phyloP scores from a whole-genome alignment of 2,113 vertebrate species.

The Sus scrofa region DNA sequence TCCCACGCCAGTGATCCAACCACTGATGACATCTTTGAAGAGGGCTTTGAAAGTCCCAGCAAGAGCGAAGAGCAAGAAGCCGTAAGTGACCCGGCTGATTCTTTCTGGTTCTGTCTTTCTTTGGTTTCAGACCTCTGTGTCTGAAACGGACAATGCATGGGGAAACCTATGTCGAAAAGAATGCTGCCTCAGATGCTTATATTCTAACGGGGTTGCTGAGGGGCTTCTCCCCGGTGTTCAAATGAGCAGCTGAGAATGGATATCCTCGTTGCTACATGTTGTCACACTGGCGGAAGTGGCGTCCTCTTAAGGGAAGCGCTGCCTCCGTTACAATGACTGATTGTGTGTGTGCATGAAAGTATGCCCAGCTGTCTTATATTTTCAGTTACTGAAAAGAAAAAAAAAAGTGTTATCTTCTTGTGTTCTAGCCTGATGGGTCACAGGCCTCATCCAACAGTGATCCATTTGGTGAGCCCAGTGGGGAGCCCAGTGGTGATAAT shows the following conservation, averaged over 20 bases:
- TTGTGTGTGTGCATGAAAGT: constrained; percentile 85
- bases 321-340: constrained; percentile 61
- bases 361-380: constrained; percentile 83
- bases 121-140: background rate
- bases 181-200: background rate
- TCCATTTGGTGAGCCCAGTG: constrained; percentile 93
- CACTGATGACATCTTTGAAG: constrained; percentile 96
- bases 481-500: constrained; percentile 92
- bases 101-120: background rate
- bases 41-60: constrained; percentile 97
- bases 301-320: background rate
- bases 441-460: constrained; percentile 98
- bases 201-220: background rate
- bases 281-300: background rate
- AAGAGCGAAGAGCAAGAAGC: constrained; percentile 97
- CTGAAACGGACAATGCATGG: background rate
- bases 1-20: constrained; percentile 96
- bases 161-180: background rate
- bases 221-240: background rate
- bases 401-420: constrained; percentile 91
- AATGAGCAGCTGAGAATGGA: background rate
- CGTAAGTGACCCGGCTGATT: constrained; percentile 90
- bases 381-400: constrained; percentile 83
- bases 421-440: constrained; percentile 96
- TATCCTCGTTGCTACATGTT: background rate